A percentile compares a stretch with the other conserved stretches of the same genome.
These are phyloP conservation scores for Crypturellus undulatus DNA, from an alignment of 2,113 vertebrate genomes.

Conservation along the genomic window DNA sequence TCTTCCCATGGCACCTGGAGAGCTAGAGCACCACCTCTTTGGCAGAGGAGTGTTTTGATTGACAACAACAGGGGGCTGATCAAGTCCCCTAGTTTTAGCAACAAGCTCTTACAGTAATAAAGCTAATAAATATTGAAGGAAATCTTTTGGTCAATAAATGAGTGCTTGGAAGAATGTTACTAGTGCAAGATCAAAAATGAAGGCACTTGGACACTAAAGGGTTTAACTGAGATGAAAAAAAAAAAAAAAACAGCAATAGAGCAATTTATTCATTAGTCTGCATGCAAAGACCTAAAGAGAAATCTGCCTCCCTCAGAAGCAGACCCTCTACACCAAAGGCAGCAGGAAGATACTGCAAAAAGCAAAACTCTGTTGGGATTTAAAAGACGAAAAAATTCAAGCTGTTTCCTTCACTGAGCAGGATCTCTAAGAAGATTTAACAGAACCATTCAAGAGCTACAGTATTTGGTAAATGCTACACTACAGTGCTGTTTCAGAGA, in stretches of 20 bases:
- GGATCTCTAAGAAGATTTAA: not conserved
- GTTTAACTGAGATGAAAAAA: not conserved
- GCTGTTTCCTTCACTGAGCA: not conserved
- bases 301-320: not conserved
- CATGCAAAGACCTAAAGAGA: not conserved
- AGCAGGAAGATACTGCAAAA: not conserved
- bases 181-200: not conserved
- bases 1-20: accelerated
- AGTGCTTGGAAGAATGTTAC: not conserved
- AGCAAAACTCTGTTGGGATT: not conserved
- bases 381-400: not conserved
- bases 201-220: not conserved
- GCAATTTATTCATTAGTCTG: not conserved
- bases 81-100: not conserved
- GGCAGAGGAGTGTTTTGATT: not conserved
- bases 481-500: not conserved
- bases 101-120: not conserved
- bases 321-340: not conserved
- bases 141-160: not conserved
- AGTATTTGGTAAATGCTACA: not conserved
- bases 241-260: not conserved
- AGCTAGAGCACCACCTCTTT: not conserved
- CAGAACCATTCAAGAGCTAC: not conserved
- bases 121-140: not conserved
- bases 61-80: not conserved